Evolutionary conservation across 2,797 vertebrate species (phyloP), one percentile per base, ranked within the genome.

Genomic region (Lagorchestes hirsutus): DNA sequence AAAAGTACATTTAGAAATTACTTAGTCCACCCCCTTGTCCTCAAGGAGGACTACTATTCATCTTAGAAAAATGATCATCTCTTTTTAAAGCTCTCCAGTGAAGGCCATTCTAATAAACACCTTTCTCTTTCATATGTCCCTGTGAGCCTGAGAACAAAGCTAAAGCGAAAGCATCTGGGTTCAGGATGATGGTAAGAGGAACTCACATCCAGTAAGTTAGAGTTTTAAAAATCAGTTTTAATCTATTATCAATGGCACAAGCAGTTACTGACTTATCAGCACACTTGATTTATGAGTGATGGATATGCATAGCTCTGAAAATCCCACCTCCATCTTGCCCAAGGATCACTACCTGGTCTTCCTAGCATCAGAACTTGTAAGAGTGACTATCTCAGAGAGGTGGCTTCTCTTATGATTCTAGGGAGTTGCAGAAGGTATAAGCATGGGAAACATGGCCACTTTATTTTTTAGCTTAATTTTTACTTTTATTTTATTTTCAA

Each of bases 181-280:
- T 90, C 29, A 92, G 54, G 46, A 13, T 8, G 40, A 22, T 2
- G 90, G 9, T 74, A 50, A 29, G 95, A 59, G 29, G 4, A 18
- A 74, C 14, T 54, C 50, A 27, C 5, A 18, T 18, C 46, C 87
- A 9, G 27, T 0, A 55, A 82, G 5, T 46, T 11, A 82, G n/a
- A 82, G 1, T 82, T 82, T 82, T 74, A 40, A 74, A 82, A 82
- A 24, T 82, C 6, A 46, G n/a, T 46, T 82, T 82, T 24, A 82
- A 40, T 82, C 2, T 82, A 46, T n/a, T 57, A 1, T 5, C 55
- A 6, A 0, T 0, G 0, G 22, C 0, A 6, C 90, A 28, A 90
- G 52, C 46, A 50, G 74, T 55, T 90, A 28, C 31, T 10, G 0
- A 9, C 2, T 10, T 2, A 34, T 0, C 54, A 46, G 24, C 12